phyloP scores from a whole-genome alignment of 2,888 invertebrate genomes.

The Euproctis similis region DNA sequence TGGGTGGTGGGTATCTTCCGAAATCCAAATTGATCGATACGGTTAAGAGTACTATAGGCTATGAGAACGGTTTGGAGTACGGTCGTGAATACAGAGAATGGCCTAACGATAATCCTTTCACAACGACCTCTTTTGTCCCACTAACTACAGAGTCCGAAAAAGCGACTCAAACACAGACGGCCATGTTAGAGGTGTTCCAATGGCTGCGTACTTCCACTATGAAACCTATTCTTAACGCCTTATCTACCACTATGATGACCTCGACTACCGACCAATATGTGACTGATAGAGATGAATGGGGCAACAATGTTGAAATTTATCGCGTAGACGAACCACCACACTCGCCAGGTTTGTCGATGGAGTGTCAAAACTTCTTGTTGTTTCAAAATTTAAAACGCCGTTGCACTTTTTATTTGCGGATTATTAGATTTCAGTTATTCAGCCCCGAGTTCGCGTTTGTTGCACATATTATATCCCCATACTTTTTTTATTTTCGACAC shows the following conservation, averaged over 20 bases:
- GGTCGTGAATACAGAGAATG: slow-evolving; percentile 61
- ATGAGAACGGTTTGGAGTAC: slow-evolving; percentile 55
- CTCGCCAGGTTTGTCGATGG: slow-evolving; percentile 72
- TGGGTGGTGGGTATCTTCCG: slow-evolving; percentile 62
- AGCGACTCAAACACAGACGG: slow-evolving; percentile 66
- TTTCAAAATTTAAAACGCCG: slow-evolving; percentile 50
- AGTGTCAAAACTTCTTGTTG: slow-evolving; percentile 51
- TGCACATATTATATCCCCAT: slow-evolving; percentile 17
- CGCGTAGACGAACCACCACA: slow-evolving; percentile 73
- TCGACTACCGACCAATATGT: slow-evolving; percentile 48
- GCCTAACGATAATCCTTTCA: slow-evolving; percentile 72
- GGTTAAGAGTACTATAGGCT: slow-evolving; percentile 68
- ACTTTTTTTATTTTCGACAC: too few species aligned
- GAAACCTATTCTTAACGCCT: slow-evolving; percentile 60
- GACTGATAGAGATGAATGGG: slow-evolving; percentile 66
- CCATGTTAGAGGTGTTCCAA: slow-evolving; percentile 71
- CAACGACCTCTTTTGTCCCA: slow-evolving; percentile 62
- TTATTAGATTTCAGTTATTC: slow-evolving; percentile 32
- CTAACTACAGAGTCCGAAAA: slow-evolving; percentile 62
- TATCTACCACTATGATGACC: slow-evolving; percentile 50
- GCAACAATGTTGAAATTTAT: slow-evolving; percentile 66
- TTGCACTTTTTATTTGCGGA: slow-evolving; percentile 64
- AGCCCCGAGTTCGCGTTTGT: slow-evolving; percentile 13
- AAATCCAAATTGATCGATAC: slow-evolving; percentile 71
- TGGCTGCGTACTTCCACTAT: slow-evolving; percentile 67